Evolutionary conservation across 2,113 vertebrate species (phyloP), one percentile per base, ranked within the genome.

Genomic region (Microcebus lehilahytsara): DNA sequence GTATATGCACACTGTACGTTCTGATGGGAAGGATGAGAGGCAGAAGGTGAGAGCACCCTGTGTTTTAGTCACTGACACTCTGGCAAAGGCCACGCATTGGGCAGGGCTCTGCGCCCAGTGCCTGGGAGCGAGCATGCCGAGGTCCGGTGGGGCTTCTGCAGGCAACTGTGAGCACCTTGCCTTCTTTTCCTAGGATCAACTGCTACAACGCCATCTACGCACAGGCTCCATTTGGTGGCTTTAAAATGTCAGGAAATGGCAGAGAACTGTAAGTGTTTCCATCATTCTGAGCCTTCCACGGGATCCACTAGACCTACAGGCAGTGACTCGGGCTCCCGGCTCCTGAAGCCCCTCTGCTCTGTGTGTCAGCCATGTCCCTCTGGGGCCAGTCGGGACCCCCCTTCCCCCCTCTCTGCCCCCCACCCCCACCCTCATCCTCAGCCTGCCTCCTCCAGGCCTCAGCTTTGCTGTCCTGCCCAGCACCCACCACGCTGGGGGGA

Each of bases 201-300:
- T 99, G 99, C 97, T 99, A 99, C 97, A 99, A 99, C 0, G 99
- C 99, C 0, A 99, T 99, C 51, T 99, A 99, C 25, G 99, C 99
- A 77, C 99, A 99, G 97, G 98, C 99, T 91, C 99, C 99, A 0
- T 99, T 99, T 53, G 99, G 99, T 93, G 99, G 99, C 53, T 99
- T 99, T 97, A 99, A 99, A 98, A 99, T 99, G 99, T 99, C 99
- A 37, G 99, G 99, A 96, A 99, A 99, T 3, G 99, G 99, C 97
- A 98, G 99, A 99, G 99, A 99, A 98, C 98, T 99, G 99, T 99
- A 98, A 99, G 99, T 98, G 80, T 94, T 81, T 56, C 79, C 88
- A 40, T 53, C 40, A 30, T 25, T 9, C 32, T 22, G 4, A 1
- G 14, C n/a, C 72, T 40, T 22, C 14, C 1, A 0, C 9, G 1